phyloP scores from a whole-genome alignment of 2,113 vertebrate species.

The Coreoperca whiteheadi region DNA sequence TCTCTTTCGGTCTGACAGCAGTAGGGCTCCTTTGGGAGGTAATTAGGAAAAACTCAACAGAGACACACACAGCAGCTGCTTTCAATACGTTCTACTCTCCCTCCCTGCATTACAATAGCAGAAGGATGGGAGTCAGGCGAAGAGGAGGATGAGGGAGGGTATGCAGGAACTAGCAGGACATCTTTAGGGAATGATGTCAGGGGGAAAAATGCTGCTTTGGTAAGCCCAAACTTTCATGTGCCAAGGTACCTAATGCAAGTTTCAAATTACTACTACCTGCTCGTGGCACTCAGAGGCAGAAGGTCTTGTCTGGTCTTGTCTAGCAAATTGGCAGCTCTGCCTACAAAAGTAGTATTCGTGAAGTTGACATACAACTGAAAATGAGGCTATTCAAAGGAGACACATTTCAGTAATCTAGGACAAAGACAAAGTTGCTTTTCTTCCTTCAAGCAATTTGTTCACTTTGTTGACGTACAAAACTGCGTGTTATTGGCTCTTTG shows the following conservation, averaged over 20 bases:
- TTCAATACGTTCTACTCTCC: constrained; percentile 61
- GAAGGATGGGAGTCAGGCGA: constrained; percentile 57
- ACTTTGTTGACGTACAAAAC: constrained; percentile 33
- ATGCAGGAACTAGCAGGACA: constrained; percentile 32
- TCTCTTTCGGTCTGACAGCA: constrained; percentile 74
- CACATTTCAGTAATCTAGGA: constrained; percentile 47
- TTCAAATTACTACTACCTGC: constrained; percentile 27
- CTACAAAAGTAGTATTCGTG: constrained; percentile 15
- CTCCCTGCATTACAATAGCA: constrained; percentile 67
- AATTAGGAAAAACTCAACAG: constrained; percentile 85
- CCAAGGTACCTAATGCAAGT: constrained; percentile 30
- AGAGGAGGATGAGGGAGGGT: constrained; percentile 35
- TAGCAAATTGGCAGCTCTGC: constrained; percentile 23
- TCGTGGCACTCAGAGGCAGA: constrained; percentile 41
- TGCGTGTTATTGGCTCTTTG: constrained; percentile 41
- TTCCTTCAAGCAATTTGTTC: constrained; percentile 63
- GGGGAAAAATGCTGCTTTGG: constrained; percentile 51
- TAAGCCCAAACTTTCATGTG: constrained; percentile 40
- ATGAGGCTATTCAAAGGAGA: constrained; percentile 37
- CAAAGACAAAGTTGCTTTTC: constrained; percentile 49
- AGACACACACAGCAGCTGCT: constrained; percentile 77
- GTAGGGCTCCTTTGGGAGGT: constrained; percentile 82
- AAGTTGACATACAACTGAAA: constrained; percentile 30
- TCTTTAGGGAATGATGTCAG: constrained; percentile 50
- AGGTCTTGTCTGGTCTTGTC: constrained; percentile 20